phyloP scores from a whole-genome alignment of 2,113 vertebrate genomes.

The Podocnemis expansa region DNA sequence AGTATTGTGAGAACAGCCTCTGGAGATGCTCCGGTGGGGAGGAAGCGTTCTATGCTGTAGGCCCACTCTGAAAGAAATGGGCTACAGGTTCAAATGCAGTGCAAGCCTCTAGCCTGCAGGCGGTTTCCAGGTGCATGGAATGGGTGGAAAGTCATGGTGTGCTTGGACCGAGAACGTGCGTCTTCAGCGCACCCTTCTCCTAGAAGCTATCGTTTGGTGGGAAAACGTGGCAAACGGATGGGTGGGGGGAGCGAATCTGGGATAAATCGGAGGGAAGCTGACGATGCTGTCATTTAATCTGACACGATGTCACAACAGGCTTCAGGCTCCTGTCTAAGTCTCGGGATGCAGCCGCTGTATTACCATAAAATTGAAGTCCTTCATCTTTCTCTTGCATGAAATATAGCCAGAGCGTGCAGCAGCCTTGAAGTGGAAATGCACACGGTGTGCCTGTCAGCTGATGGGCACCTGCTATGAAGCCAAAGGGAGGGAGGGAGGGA shows the following conservation, averaged over 20 bases:
- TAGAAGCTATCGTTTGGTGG: neutral
- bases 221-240: neutral
- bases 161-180: neutral
- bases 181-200: neutral
- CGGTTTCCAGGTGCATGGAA: neutral
- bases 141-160: neutral
- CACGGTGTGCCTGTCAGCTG: neutral
- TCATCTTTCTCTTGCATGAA: rapidly evolving
- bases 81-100: too few species aligned
- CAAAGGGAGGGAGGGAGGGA: rapidly evolving
- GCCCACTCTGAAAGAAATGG: neutral
- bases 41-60: neutral
- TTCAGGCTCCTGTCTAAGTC: neutral
- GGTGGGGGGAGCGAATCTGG: rapidly evolving
- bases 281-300: neutral
- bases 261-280: neutral
- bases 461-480: neutral
- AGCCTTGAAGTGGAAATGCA: neutral
- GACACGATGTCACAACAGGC: neutral
- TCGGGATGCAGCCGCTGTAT: neutral
- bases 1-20: conserved; percentile 64
- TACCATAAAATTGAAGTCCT: neutral
- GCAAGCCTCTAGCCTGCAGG: too few species aligned
- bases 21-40: neutral
- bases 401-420: neutral